Evolutionary conservation across 2,113 vertebrate genomes (phyloP), one percentile per base, ranked within the genome.

Genomic region (Macheiramphus alcinus): DNA sequence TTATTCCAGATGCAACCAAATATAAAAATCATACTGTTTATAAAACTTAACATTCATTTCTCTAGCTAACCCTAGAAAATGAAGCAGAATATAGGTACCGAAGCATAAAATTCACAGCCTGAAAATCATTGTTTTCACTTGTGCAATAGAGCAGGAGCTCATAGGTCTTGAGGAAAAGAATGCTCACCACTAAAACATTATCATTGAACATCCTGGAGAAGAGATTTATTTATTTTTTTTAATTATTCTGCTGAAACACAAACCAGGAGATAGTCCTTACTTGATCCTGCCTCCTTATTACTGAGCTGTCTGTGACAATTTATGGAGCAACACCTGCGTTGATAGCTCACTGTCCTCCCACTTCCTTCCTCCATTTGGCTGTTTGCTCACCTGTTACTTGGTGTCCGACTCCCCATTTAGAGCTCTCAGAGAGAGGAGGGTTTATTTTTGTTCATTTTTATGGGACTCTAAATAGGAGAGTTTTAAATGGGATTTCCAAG

Each of bases 381-480:
- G 15, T 92, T 94, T 95, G 27, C 61, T 95, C 88, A 94, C 86
- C 90, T 95, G 86, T 94, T 87, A 21, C 94, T 88, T 38, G 17
- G 27, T 86, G 40, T 75, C 5, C 21, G 36, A 47, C 50, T 92
- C 55, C 42, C 16, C 25, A 4, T 63, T 90, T 78, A 38, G 55
- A 84, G 7, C 27, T 48, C 38, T 80, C 25, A 34, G 43, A 63
- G 8, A 23, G 5, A 22, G 16, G 10, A 40, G 3, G 13, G 13
- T 15, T 38, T 86, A n/a, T 86, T 91, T 94, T 65, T 58, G 22
- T 61, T 58, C n/a, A 13, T 62, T 83, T 83, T 45, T 66, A 56
- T 13, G 6, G 6, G 6, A n/a, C 2, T 21, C 5, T 58, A 31
- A 38, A 45, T 34, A 43, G 11, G 16, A 86, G 9, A 34, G 4